phyloP scores from a whole-genome alignment of 2,888 invertebrate species.

The Liodrosophila aerea region DNA sequence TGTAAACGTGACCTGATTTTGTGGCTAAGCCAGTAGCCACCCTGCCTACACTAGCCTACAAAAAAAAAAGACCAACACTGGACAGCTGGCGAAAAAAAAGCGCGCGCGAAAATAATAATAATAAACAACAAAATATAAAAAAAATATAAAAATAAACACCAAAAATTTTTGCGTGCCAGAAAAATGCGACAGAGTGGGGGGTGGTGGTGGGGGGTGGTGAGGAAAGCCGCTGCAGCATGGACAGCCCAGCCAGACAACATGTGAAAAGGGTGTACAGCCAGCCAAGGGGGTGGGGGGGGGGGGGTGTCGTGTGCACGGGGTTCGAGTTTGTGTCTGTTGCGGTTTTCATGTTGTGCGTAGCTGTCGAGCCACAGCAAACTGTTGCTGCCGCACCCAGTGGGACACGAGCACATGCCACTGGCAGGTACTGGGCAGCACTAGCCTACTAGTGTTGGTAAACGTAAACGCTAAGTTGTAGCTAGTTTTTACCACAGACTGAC shows the following conservation, averaged over 20 bases:
- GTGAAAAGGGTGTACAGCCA: background rate
- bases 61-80: no score
- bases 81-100: no score
- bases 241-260: background rate
- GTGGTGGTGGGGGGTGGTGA: background rate
- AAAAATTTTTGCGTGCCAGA: slow-evolving; percentile 39
- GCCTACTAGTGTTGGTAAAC: no score
- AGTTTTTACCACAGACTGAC: no score
- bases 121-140: slow-evolving; percentile 20
- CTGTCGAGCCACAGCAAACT: slow-evolving; percentile 57
- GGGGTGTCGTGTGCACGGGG: slow-evolving; percentile 4
- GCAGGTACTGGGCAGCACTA: background rate
- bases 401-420: slow-evolving; percentile 17
- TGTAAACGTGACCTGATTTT: no score
- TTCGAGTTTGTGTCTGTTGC: slow-evolving; percentile 46
- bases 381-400: slow-evolving; percentile 58
- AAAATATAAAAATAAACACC: slow-evolving; percentile 7
- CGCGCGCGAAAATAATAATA: slow-evolving; percentile 26
- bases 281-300: background rate
- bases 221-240: slow-evolving; percentile 5
- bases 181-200: slow-evolving; percentile 4
- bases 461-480: no score
- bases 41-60: no score
- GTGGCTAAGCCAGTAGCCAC: no score
- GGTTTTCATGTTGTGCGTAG: slow-evolving; percentile 54